Evolutionary conservation across 2,113 vertebrate species (phyloP), one percentile per base, ranked within the genome.

Genomic region (Rhinopomastus cyanomelas): DNA sequence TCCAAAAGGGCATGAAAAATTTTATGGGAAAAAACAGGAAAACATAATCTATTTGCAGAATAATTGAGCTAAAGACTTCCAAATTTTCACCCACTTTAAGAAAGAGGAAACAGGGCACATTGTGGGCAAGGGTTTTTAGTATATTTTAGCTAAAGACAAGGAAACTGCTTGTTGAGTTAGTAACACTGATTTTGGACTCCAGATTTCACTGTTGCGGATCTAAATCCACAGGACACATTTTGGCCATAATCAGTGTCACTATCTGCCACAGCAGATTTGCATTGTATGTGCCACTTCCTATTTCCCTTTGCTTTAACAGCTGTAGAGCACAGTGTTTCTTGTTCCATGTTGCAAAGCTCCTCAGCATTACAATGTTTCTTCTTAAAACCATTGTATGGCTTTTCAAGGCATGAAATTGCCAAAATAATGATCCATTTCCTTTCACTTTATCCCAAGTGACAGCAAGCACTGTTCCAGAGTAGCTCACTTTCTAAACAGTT

Each of bases 31-130:
- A 68, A 53, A 53, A 7, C 16, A 71, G 25, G 17, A 34, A 94
- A 87, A 4, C 6, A 14, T 27, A 36, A 83, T 75, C 7, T 30
- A 6, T 73, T 74, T 62, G n/a, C 44, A 89, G 66, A 65, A n/a
- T 65, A 69, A 52, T 12, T 57, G 44, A 15, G 11, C 81, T 61
- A 81, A 53, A 74, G 15, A 56, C 37, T 46, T 91, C 3, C 34
- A 7, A 74, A 25, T 25, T 2, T 61, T 86, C 20, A 65, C 22
- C 12, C 39, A n/a, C 22, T 72, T 69, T 10, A 25, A 23, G 37
- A 77, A 57, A n/a, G 3, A 3, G 5, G 27, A 26, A 66, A 1
- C 0, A 2, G 30, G 34, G 5, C 3, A 3, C 37, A 22, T 18
- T 73, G 46, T 46, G 36, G 29, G 37, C 32, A 18, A 34, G 37